Evolutionary conservation across 2,888 invertebrate species (phyloP).

Genomic region (Eudasyphora cyanicolor): DNA sequence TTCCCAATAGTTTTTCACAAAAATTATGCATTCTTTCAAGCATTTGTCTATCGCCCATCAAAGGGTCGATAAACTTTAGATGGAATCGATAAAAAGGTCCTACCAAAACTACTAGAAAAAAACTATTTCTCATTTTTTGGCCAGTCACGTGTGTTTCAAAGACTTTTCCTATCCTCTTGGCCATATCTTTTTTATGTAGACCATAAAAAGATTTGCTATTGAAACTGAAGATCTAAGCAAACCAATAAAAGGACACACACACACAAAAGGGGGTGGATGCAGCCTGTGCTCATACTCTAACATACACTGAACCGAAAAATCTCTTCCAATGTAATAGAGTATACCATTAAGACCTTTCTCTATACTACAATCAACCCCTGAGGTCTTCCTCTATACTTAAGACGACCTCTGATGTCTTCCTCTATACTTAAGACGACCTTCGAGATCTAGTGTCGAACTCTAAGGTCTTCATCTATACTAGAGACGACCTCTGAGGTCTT

Average conservation of each 20-base stretch:
- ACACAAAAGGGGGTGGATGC: not conserved
- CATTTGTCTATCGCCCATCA: not conserved
- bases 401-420: constrained; percentile 9
- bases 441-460: too few species aligned
- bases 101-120: not conserved
- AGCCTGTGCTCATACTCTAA: too few species aligned
- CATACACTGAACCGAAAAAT: too few species aligned
- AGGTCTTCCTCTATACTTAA: not conserved
- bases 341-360: not conserved
- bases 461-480: too few species aligned
- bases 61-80: not conserved
- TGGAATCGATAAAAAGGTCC: not conserved
- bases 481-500: too few species aligned
- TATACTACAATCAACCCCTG: not conserved
- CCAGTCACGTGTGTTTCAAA: constrained; percentile 12
- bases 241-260: not conserved
- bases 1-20: not conserved
- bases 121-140: not conserved
- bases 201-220: constrained; percentile 60
- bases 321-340: not conserved
- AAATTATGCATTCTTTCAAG: too few species aligned
- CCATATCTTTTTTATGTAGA: constrained; percentile 48
- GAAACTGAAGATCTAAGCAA: constrained; percentile 37
- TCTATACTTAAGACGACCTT: too few species aligned
- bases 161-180: constrained; percentile 24